These are phyloP conservation scores for Lepidocyrtoides sp. DNA, from an alignment of 2,888 invertebrate species.

Conservation along the genomic window DNA sequence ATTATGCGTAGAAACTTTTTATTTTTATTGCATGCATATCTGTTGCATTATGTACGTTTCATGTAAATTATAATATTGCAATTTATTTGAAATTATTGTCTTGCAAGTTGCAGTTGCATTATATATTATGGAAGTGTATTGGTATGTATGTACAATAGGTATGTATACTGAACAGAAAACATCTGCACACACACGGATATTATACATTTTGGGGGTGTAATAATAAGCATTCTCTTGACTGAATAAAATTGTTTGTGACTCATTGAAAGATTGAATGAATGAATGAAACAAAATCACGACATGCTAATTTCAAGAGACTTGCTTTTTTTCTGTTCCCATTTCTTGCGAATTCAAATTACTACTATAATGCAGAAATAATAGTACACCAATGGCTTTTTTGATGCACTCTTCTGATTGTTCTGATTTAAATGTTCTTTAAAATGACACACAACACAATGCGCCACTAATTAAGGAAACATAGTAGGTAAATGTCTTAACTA, in stretches of 20 bases:
- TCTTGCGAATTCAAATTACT: background rate
- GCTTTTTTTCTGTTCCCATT: slow-evolving; percentile 27
- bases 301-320: slow-evolving; percentile 37
- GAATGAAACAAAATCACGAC: slow-evolving; percentile 36
- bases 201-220: slow-evolving; percentile 17
- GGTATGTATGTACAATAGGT: no score
- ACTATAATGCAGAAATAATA: background rate
- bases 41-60: background rate
- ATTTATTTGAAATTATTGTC: background rate
- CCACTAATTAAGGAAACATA: slow-evolving; percentile 35
- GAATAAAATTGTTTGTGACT: background rate
- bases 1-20: background rate
- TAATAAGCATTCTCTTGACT: background rate
- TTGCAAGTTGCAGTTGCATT: no score
- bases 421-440: slow-evolving; percentile 41
- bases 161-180: no score
- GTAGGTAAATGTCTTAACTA: background rate
- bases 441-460: slow-evolving; percentile 2
- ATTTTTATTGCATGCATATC: background rate
- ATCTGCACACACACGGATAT: background rate
- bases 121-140: background rate
- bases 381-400: background rate
- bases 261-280: slow-evolving; percentile 17
- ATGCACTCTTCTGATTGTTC: slow-evolving; percentile 31
- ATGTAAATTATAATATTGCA: background rate